Base-by-base conservation (phyloP, 35 echinoderm and acorn worm species). In the Stichopus chloronotus region DNA sequence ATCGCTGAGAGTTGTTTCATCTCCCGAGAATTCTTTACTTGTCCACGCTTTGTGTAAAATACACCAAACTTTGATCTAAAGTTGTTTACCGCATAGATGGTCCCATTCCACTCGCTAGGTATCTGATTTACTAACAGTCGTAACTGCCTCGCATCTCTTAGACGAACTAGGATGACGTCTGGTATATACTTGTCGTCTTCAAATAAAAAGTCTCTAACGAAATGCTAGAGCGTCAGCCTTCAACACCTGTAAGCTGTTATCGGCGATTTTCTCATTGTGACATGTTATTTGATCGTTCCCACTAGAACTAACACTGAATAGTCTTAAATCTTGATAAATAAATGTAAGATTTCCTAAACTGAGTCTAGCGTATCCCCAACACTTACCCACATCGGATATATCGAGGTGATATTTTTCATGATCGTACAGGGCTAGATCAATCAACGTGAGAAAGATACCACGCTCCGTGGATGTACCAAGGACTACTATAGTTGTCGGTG, bases 281-380 rank as follows among this genome's bases (percentile, higher is more conserved):
- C 86, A 88, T 59, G 20, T 63, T 7, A 88, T 22, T 59, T 88
- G 20, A 20, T 12, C 59, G 0, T 12, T 88, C n/a, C 7, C 25
- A 23, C 21, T 16, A 9, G 20, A 7, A 63, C 9, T 4, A 63
- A 43, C 8, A 10, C 55, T 20, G 86, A 61, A 63, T 52, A 65
- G 5, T 88, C 86, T 16, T 20, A 88, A 88, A 88, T 88, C 86
- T 59, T 88, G 86, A 23, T 88, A 88, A 14, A 88, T 71, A 22
- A 88, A 61, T 17, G 16, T 57, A 7, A 88, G 58, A 25, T 88
- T 88, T 65, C 86, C 86, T 25, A 88, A 61, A 56, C 58, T 57
- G 24, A 88, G 7, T 65, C 30, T 19, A 5, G 58, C 86, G 25
- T n/a, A 88, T 63, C 86, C 86, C 86, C 86, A 88, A 71, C 86